Percentiles rank a stretch among this genome's conserved stretches.
These are phyloP conservation scores for Hyperopisus bebe DNA, from an alignment of 2,113 vertebrate species.

Conservation along the genomic window DNA sequence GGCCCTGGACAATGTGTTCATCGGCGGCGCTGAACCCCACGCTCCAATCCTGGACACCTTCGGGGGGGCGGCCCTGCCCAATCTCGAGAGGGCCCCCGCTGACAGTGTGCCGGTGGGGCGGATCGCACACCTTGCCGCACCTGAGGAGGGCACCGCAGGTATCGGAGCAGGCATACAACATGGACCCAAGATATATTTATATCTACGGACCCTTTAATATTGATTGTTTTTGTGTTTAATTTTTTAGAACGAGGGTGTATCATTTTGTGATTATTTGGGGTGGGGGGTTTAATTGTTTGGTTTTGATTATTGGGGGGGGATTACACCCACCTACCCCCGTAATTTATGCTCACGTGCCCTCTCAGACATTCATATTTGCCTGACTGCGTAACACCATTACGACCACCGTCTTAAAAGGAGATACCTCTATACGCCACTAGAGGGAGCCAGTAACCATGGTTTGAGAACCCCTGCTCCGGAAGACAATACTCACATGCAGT, in stretches of 20 bases:
- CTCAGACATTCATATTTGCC: background rate
- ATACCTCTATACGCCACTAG: background rate
- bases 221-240: too few species aligned
- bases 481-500: background rate
- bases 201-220: background rate
- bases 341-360: background rate
- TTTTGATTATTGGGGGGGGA: background rate
- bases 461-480: background rate
- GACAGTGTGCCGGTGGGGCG: conserved; percentile 70
- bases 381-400: background rate
- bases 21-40: conserved; percentile 82
- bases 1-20: conserved; percentile 91
- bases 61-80: conserved; percentile 78
- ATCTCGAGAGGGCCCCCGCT: conserved; percentile 79
- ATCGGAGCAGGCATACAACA: background rate
- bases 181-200: background rate
- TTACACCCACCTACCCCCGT: background rate
- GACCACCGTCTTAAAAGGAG: background rate
- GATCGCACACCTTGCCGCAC: conserved; percentile 62
- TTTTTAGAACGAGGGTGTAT: too few species aligned
- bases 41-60: conserved; percentile 91
- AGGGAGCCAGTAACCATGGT: background rate
- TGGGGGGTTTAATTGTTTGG: background rate
- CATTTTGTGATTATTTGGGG: background rate
- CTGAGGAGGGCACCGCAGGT: conserved; percentile 59